phyloP scores from a whole-genome alignment of 2,113 vertebrate species.

The Paraplagusia blochii region DNA sequence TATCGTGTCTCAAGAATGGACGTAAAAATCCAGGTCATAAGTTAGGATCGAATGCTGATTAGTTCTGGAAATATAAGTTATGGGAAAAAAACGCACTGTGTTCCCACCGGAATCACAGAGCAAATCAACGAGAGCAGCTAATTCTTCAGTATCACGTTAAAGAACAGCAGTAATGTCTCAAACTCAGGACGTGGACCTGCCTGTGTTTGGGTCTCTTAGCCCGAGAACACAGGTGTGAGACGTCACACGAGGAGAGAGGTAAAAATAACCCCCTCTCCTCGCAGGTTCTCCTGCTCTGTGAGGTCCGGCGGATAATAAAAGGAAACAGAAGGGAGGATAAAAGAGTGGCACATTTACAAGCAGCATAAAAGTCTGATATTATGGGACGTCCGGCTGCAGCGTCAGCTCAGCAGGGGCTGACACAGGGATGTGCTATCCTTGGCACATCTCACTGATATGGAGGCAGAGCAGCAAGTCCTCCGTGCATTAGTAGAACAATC shows the following conservation, averaged over 20 bases:
- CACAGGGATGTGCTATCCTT: slow-evolving; percentile 52
- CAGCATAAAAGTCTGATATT: slow-evolving; percentile 66
- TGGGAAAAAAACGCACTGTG: no score
- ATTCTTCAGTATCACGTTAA: neutral
- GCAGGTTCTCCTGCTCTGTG: slow-evolving; percentile 3
- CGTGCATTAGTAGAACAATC: slow-evolving; percentile 25
- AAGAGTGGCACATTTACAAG: slow-evolving; percentile 56
- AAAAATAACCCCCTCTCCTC: slow-evolving; percentile 22
- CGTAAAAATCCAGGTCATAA: no score
- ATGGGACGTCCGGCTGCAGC: slow-evolving; percentile 53
- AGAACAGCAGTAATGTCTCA: neutral
- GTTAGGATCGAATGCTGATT: no score
- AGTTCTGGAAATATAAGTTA: no score
- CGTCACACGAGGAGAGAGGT: slow-evolving; percentile 5
- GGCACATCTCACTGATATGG: slow-evolving; percentile 42
- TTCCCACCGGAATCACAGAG: neutral
- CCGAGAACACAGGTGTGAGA: neutral
- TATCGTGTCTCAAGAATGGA: no score
- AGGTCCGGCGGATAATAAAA: slow-evolving; percentile 38
- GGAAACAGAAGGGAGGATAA: slow-evolving; percentile 53
- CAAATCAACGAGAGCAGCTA: neutral
- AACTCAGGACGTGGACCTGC: slow-evolving; percentile 5
- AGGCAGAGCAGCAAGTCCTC: slow-evolving; percentile 33
- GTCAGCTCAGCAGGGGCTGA: slow-evolving; percentile 55
- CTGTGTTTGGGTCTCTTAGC: no score